These are phyloP conservation scores for Varanus komodoensis DNA, from an alignment of 2,113 vertebrate species.

Conservation along the genomic window DNA sequence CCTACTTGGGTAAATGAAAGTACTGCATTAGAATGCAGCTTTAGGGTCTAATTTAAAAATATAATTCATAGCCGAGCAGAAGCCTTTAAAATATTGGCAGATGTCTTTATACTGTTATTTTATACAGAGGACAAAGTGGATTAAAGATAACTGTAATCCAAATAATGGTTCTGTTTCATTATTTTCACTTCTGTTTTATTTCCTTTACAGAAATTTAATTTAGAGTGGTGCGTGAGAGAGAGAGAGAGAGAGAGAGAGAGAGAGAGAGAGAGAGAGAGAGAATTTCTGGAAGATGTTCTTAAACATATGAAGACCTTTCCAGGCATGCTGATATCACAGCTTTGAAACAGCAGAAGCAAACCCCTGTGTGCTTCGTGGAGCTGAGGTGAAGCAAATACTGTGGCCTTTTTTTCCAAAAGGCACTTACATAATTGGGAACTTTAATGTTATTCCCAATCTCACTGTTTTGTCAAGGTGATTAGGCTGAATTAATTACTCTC, in stretches of 20 bases:
- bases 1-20: conserved; percentile 71
- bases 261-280: too few relatives aligned
- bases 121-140: conserved; percentile 73
- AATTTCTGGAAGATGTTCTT: conserved; percentile 41
- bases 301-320: conserved; percentile 38
- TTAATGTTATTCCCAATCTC: conserved; percentile 38
- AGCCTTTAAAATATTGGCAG: conserved; percentile 78
- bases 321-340: conserved; percentile 53
- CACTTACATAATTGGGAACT: conserved; percentile 48
- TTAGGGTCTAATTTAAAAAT: conserved; percentile 78
- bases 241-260: too few relatives aligned
- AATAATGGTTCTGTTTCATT: conserved; percentile 59
- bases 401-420: conserved; percentile 14
- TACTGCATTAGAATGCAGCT: conserved; percentile 74
- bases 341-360: conserved; percentile 24
- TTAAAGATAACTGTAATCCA: conserved; percentile 71
- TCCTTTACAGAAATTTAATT: conserved; percentile 68
- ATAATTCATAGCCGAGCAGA: conserved; percentile 71
- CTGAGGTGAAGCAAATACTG: conserved; percentile 47
- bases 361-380: conserved; percentile 36
- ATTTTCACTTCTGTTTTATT: conserved; percentile 55
- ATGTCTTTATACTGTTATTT: conserved; percentile 72
- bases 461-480: conserved; percentile 51
- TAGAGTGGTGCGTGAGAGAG: conserved; percentile 29
- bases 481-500: conserved; percentile 46